phyloP scores from a whole-genome alignment of 2,888 invertebrate genomes.

The Dolomedes plantarius region DNA sequence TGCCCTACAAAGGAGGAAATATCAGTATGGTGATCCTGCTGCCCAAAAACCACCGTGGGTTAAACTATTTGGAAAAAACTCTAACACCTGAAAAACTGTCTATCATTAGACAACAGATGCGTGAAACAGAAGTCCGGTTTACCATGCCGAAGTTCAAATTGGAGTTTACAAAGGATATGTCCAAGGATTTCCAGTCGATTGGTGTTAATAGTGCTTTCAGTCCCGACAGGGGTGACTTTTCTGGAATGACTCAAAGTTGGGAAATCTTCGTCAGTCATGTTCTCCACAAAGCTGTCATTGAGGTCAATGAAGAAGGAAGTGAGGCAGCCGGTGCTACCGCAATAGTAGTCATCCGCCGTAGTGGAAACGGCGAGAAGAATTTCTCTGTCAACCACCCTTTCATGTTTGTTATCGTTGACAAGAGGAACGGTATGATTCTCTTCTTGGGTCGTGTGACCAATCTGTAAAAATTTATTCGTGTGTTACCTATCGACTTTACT shows the following conservation, averaged over 20 bases:
- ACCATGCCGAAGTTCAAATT: conserved; percentile 71
- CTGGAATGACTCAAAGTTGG: conserved; percentile 61
- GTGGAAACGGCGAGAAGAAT: too few relatives aligned
- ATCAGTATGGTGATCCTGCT: conserved; percentile 69
- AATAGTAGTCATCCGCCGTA: conserved; percentile 27
- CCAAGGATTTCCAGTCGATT: conserved; percentile 22
- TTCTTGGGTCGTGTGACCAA: too few relatives aligned
- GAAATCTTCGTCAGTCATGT: conserved; percentile 65
- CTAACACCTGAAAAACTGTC: conserved; percentile 34
- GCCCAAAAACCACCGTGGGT: conserved; percentile 45
- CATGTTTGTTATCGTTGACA: too few relatives aligned
- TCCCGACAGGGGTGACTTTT: conserved; percentile 54
- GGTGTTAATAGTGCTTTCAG: conserved; percentile 61
- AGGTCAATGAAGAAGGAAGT: conserved; percentile 73
- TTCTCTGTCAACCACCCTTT: too few relatives aligned
- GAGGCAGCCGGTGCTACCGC: conserved; percentile 69
- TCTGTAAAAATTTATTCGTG: too few relatives aligned
- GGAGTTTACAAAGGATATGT: conserved; percentile 34
- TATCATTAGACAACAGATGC: conserved; percentile 19
- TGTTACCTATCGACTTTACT: too few relatives aligned
- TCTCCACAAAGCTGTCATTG: conserved; percentile 72
- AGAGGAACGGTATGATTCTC: too few relatives aligned
- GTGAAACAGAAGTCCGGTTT: conserved; percentile 43
- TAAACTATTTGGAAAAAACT: conserved; percentile 19
- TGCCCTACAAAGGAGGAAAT: conserved; percentile 69